Conservation (phyloP, 1,140 invertebrate genomes). For the Macrocentrus cingulum region DNA sequence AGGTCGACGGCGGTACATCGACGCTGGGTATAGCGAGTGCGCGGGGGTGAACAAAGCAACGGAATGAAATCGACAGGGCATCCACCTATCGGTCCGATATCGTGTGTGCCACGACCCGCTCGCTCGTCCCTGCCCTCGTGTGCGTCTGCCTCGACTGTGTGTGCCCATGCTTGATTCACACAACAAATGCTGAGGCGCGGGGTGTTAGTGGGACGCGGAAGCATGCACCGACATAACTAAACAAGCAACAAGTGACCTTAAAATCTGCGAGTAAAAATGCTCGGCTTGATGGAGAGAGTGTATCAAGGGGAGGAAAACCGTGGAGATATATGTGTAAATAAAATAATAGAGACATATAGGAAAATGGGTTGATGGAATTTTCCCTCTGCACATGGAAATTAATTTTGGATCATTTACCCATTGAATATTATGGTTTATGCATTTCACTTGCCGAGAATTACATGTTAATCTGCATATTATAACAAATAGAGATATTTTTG, state of each 20-base stretch:
- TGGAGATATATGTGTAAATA: background rate
- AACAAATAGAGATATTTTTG: no score
- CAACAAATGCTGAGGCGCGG: constrained; percentile 23
- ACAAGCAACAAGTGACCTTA: constrained; percentile 58
- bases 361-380: no score
- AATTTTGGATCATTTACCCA: no score
- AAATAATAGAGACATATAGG: background rate
- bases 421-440: no score
- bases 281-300: constrained; percentile 43
- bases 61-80: constrained; percentile 51
- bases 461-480: no score
- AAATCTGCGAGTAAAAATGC: constrained; percentile 55
- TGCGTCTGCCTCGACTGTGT: constrained; percentile 15
- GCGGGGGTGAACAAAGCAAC: constrained; percentile 6
- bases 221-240: constrained; percentile 48
- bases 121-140: constrained; percentile 21
- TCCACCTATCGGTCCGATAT: constrained; percentile 49
- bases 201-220: constrained; percentile 28
- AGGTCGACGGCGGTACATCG: constrained; percentile 8
- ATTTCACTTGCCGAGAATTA: no score
- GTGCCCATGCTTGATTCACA: constrained; percentile 16
- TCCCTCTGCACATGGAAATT: no score
- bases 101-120: no score
- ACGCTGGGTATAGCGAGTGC: background rate
- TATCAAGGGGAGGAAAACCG: constrained; percentile 37